Evolutionary conservation across 2,797 vertebrate species (phyloP), one percentile per base, ranked within the genome.

Genomic region (Passerculus sandwichensis): DNA sequence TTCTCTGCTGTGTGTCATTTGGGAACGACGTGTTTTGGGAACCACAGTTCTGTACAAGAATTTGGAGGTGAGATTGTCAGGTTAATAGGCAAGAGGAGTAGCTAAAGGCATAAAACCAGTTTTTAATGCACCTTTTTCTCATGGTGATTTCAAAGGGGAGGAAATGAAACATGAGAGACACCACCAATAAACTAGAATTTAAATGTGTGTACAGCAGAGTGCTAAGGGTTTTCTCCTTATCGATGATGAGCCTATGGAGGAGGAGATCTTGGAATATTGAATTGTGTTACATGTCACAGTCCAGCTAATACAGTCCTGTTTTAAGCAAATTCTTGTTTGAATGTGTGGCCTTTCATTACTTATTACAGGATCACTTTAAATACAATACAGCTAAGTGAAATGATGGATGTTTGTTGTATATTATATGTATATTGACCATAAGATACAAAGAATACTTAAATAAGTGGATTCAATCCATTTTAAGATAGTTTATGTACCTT

Each of bases 401-500:
- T 50, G 22, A 64, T 76, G 22, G 65, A 16, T 20, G 36, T 59
- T 74, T 91, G 60, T 91, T 64, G 21, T 84, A 36, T 83, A 87
- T 72, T 91, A 57, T 75, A 80, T 89, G 50, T 94, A 80, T 87
- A 77, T 66, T 89, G 70, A 95, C 75, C 50, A 23, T 85, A 83
- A 77, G n/a, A 45, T 83, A 82, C 34, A 78, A 78, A 92, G 36
- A 96, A 27, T 91, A 56, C 12, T 91, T 89, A 66, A 80, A 10
- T 51, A 77, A 91, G 62, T 87, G 71, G 80, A 95, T 90, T 92
- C 67, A 82, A 77, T 92, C 88, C 44, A 65, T 86, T 95, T 92
- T 64, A 86, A 90, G 77, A 91, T 66, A 85, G 81, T 62, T 86
- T 91, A 69, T 94, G 53, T 94, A 89, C 47, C 70, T 88, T 93